A percentile compares a stretch with the other conserved stretches of the same genome.
Evolutionary conservation across 2,797 vertebrate genomes (phyloP).

Genomic region (Macrochelys suwanniensis): DNA sequence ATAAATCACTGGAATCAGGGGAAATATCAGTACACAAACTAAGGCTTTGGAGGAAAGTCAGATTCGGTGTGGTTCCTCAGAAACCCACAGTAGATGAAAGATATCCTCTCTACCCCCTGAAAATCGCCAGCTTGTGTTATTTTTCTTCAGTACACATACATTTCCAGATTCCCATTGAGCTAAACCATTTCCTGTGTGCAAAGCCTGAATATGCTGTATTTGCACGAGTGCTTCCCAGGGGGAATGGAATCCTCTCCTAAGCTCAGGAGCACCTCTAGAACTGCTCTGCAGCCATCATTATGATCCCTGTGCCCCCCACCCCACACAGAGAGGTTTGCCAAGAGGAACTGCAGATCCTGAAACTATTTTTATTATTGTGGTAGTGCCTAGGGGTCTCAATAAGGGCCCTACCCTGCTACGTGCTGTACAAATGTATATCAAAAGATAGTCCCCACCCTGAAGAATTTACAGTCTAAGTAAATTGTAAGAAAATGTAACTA

Average conservation of each 20-base stretch:
- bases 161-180: not conserved
- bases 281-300: not conserved
- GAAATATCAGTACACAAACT: not conserved
- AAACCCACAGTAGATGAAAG: not conserved
- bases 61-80: not conserved
- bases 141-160: not conserved
- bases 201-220: not conserved
- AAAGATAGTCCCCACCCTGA: not conserved
- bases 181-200: not conserved
- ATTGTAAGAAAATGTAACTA: not conserved
- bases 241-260: not conserved
- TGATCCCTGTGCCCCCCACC: not conserved
- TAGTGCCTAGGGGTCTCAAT: not conserved
- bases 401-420: not conserved
- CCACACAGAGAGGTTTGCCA: not conserved
- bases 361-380: fast-evolving
- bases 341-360: not conserved
- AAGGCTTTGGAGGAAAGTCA: not conserved
- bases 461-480: not conserved
- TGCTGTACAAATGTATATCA: not conserved
- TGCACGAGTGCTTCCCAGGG: not conserved
- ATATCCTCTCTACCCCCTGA: not conserved
- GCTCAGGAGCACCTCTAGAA: not conserved
- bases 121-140: not conserved
- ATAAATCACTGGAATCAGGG: not conserved